Percentiles rank a stretch among this genome's conserved stretches.
Conservation (phyloP, 1,140 invertebrate species). For the Riptortus pedestris region DNA sequence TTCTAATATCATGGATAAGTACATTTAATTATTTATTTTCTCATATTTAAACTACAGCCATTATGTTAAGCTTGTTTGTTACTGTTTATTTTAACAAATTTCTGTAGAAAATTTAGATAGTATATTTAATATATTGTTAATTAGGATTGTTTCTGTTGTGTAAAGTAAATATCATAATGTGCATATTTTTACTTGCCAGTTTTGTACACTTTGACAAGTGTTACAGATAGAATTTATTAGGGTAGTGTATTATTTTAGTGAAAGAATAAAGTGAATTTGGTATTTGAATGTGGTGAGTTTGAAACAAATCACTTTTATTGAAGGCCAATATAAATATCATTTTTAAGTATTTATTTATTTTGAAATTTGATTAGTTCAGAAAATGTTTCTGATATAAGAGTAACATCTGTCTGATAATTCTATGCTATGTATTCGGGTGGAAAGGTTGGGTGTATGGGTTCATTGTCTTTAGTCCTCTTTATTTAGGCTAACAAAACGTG, state of each 20-base stretch:
- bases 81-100: slow-evolving; percentile 13
- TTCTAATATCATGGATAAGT: neutral
- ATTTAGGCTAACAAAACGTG: no score
- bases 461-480: no score
- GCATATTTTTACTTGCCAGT: slow-evolving; percentile 16
- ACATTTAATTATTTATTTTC: neutral
- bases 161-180: slow-evolving; percentile 1
- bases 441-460: no score
- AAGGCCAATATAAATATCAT: no score
- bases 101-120: slow-evolving; percentile 8
- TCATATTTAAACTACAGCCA: neutral
- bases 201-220: slow-evolving; percentile 2
- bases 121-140: slow-evolving; percentile 17
- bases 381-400: no score
- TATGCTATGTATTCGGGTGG: no score
- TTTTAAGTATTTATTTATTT: no score
- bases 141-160: slow-evolving; percentile 6
- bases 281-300: no score
- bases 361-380: no score
- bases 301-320: no score
- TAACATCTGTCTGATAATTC: no score
- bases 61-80: slow-evolving; percentile 11
- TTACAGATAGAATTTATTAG: slow-evolving; percentile 5
- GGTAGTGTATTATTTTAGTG: slow-evolving; percentile 7
- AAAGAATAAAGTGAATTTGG: neutral